Percentiles rank a stretch among this genome's conserved stretches.
Evolutionary conservation across 2,888 invertebrate genomes (phyloP).

Genomic region (Lasioglossum vierecki): DNA sequence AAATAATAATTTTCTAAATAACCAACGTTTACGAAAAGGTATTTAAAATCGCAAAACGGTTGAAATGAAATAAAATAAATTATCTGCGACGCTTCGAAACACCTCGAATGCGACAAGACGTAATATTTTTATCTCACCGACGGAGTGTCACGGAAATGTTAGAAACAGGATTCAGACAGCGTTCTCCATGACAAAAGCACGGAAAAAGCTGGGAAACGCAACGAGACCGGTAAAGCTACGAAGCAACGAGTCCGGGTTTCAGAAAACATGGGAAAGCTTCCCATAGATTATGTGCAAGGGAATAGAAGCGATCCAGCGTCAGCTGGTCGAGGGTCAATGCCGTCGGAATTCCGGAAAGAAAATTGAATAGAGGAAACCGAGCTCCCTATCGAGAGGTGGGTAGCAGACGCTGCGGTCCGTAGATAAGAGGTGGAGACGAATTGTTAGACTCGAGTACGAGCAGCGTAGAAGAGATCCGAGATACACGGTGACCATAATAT

Average conservation of each 20-base stretch:
- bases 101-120: neutral
- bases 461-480: constrained; percentile 32
- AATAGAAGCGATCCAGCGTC: neutral
- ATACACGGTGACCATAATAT: constrained; percentile 59
- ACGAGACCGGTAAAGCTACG: neutral
- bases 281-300: neutral
- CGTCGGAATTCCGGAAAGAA: neutral
- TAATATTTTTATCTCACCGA: neutral
- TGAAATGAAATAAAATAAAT: neutral
- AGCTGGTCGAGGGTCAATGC: constrained; percentile 6
- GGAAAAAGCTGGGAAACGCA: neutral
- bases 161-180: neutral
- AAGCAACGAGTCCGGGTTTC: neutral
- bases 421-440: constrained; percentile 11
- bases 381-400: neutral
- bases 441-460: neutral
- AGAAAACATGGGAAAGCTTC: neutral
- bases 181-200: neutral
- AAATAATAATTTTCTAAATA: too few relatives aligned
- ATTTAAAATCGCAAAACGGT: neutral
- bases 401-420: neutral
- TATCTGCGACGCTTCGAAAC: neutral
- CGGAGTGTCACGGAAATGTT: neutral
- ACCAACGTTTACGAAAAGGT: too few relatives aligned
- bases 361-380: neutral